Conservation (phyloP, 2,113 vertebrate species). For the Loxodonta africana region DNA sequence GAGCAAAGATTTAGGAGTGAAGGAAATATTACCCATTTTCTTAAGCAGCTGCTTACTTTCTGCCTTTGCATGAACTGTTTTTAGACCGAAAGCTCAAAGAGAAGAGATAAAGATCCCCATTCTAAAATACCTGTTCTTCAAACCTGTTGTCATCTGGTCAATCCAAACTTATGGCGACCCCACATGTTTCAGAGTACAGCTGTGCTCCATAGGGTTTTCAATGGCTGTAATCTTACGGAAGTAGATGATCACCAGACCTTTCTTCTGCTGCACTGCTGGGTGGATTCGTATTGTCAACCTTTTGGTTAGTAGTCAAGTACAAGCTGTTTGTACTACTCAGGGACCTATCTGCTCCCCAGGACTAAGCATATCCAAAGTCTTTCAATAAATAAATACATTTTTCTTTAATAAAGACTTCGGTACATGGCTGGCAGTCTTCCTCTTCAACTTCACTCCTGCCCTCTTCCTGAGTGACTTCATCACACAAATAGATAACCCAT, state of each 20-base stretch:
- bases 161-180: background rate
- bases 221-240: background rate
- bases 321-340: background rate
- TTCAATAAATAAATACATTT: background rate
- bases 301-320: background rate
- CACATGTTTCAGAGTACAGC: background rate
- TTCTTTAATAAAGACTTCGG: constrained; percentile 38
- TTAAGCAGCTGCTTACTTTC: constrained; percentile 34
- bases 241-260: background rate
- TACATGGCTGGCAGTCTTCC: background rate
- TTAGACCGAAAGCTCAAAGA: constrained; percentile 28
- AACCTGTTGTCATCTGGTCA: background rate
- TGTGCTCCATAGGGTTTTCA: background rate
- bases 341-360: background rate
- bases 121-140: background rate
- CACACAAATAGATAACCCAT: background rate
- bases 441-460: background rate
- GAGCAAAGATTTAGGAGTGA: constrained; percentile 58
- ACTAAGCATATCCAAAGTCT: constrained; percentile 27
- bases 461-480: background rate
- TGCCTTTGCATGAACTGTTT: constrained; percentile 31
- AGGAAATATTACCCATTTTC: constrained; percentile 53
- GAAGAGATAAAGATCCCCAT: background rate
- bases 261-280: background rate
- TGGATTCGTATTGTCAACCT: background rate